phyloP scores from a whole-genome alignment of 2,888 invertebrate species.

The Polymixis lichenea region DNA sequence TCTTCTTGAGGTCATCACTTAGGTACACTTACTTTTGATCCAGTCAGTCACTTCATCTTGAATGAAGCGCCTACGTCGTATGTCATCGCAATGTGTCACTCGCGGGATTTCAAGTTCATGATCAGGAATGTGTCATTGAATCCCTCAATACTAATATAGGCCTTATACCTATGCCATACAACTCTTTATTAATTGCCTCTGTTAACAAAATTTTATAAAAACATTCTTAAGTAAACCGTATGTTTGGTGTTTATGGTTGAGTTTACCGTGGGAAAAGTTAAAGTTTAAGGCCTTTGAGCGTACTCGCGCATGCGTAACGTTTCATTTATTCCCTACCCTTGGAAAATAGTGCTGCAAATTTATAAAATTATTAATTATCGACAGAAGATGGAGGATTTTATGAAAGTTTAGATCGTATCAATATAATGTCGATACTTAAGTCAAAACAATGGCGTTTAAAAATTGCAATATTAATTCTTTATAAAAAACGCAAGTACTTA shows the following conservation, averaged over 20 bases:
- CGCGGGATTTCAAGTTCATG: conserved; percentile 47
- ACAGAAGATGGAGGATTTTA: background rate
- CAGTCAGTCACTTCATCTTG: background rate
- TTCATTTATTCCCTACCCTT: conserved; percentile 46
- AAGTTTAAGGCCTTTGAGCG: conserved; percentile 32
- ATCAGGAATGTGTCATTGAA: conserved; percentile 32
- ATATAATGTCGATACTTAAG: background rate
- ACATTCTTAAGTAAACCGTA: conserved; percentile 21
- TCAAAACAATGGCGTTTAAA: no score
- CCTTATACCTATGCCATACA: fast-evolving
- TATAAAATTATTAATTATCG: conserved; percentile 14
- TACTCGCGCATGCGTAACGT: conserved; percentile 60
- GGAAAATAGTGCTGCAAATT: conserved; percentile 51
- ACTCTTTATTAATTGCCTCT: conserved; percentile 3
- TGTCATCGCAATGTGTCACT: conserved; percentile 35
- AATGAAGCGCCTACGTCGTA: conserved; percentile 34
- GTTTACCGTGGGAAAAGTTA: conserved; percentile 9
- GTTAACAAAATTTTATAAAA: no score
- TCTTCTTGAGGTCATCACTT: background rate
- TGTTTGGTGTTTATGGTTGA: fast-evolving
- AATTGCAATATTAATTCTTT: background rate
- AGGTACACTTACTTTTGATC: background rate
- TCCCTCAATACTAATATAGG: conserved; percentile 5
- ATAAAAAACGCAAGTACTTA: background rate
- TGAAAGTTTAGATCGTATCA: background rate